Conservation (phyloP, 2,888 invertebrate species). For the Dynastes maya region DNA sequence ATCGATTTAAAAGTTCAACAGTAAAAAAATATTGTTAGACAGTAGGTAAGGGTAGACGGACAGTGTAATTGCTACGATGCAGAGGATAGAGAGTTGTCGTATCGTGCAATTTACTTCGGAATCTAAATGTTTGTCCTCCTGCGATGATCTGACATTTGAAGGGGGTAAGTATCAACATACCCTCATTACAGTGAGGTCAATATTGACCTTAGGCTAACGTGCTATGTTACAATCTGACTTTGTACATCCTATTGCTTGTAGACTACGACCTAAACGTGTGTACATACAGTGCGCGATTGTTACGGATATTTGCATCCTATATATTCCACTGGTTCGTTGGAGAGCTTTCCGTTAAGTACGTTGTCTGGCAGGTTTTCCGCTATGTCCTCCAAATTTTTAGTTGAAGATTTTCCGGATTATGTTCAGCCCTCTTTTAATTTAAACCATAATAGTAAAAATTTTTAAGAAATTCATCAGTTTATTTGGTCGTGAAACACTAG, state of each 20-base stretch:
- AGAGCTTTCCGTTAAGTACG: constrained; percentile 11
- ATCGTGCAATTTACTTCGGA: constrained; percentile 51
- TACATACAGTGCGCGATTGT: constrained; percentile 39
- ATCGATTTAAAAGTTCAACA: not conserved
- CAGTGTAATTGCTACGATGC: constrained; percentile 30
- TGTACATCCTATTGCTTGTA: constrained; percentile 51
- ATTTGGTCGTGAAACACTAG: too few relatives aligned
- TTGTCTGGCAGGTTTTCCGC: not conserved
- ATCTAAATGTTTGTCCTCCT: constrained; percentile 58
- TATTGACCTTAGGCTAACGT: constrained; percentile 55
- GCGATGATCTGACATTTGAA: constrained; percentile 58
- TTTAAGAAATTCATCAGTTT: too few relatives aligned
- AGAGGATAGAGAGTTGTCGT: constrained; percentile 21
- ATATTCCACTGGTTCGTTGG: not conserved
- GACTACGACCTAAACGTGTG: constrained; percentile 47
- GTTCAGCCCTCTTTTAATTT: too few relatives aligned
- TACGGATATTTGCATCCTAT: constrained; percentile 33
- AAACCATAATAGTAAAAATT: too few relatives aligned
- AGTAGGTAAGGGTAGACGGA: not conserved
- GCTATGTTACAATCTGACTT: constrained; percentile 52
- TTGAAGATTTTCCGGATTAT: too few relatives aligned
- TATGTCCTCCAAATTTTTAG: too few relatives aligned
- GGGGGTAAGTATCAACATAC: constrained; percentile 56
- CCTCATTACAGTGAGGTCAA: constrained; percentile 55
- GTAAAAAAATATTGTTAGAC: not conserved